Percentiles rank a stretch among this genome's conserved stretches.
Conservation (phyloP, 2,888 invertebrate genomes). For the Plemyria rubiginata region DNA sequence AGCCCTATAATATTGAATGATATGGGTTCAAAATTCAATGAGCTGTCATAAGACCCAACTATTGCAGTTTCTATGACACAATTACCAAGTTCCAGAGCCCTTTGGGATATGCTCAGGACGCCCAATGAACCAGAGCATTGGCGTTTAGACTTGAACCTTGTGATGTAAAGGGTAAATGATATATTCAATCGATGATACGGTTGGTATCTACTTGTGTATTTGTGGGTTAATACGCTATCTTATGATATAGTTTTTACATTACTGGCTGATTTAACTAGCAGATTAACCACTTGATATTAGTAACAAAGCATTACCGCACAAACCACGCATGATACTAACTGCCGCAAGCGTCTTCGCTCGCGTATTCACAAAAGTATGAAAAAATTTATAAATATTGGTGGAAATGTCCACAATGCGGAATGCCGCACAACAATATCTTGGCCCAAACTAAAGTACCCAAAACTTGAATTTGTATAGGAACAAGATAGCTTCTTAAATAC, state of each 20-base stretch:
- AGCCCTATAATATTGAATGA: constrained; percentile 26
- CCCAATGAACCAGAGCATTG: constrained; percentile 25
- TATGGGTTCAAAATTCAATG: constrained; percentile 33
- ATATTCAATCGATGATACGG: constrained; percentile 18
- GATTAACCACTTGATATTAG: not conserved
- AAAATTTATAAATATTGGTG: too few relatives aligned
- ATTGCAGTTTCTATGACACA: constrained; percentile 28
- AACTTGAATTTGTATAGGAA: too few relatives aligned
- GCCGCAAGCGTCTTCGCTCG: too few relatives aligned
- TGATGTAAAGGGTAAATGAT: constrained; percentile 22
- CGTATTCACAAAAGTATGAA: too few relatives aligned
- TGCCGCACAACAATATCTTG: too few relatives aligned
- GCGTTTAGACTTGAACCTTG: constrained; percentile 19
- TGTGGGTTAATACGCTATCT: not conserved
- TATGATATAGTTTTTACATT: too few relatives aligned
- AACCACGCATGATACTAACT: too few relatives aligned
- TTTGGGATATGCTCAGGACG: constrained; percentile 26
- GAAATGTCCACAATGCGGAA: too few relatives aligned
- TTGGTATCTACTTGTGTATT: constrained; percentile 8
- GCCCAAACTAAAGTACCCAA: too few relatives aligned
- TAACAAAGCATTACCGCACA: too few relatives aligned
- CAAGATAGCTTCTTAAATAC: too few relatives aligned
- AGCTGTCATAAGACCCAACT: constrained; percentile 27
- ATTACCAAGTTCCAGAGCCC: constrained; percentile 28
- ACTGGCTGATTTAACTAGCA: too few relatives aligned